Conservation (phyloP, 2,888 invertebrate species). For the Caenorhabditis sp. region DNA sequence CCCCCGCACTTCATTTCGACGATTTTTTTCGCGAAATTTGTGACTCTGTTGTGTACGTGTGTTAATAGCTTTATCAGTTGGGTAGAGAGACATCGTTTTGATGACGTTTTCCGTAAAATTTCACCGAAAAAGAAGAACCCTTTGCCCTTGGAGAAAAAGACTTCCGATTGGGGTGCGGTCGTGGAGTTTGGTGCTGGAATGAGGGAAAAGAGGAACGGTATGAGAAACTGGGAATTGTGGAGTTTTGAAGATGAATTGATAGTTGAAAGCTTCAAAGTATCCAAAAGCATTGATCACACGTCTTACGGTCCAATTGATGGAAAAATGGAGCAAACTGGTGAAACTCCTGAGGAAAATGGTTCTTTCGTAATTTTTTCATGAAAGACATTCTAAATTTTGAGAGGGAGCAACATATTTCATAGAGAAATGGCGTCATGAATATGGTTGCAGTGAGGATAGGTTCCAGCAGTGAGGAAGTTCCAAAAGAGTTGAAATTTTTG, state of each 20-base stretch:
- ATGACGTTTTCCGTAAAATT: conserved; percentile 22
- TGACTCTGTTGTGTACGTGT: conserved; percentile 46
- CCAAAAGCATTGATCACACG: neutral
- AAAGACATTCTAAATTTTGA: neutral
- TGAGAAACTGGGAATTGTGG: neutral
- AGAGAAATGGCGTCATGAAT: neutral
- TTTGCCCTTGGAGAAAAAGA: conserved; percentile 11
- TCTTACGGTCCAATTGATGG: neutral
- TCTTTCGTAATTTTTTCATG: conserved; percentile 7
- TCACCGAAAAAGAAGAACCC: conserved; percentile 11
- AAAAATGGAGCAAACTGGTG: neutral
- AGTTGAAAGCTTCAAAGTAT: neutral
- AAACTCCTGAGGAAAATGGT: neutral
- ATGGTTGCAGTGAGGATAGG: too few relatives aligned
- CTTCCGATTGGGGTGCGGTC: conserved; percentile 55
- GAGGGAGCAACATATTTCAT: neutral
- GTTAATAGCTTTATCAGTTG: conserved; percentile 30
- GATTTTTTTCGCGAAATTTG: conserved; percentile 56
- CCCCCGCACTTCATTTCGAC: conserved; percentile 53
- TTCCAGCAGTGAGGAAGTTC: too few relatives aligned
- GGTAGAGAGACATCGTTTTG: neutral
- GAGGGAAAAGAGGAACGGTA: neutral
- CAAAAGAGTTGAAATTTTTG: too few relatives aligned
- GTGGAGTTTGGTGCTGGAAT: conserved; percentile 41
- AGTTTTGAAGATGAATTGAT: neutral